phyloP scores from a whole-genome alignment of 2,888 invertebrate species.

The Callimorpha dominula region DNA sequence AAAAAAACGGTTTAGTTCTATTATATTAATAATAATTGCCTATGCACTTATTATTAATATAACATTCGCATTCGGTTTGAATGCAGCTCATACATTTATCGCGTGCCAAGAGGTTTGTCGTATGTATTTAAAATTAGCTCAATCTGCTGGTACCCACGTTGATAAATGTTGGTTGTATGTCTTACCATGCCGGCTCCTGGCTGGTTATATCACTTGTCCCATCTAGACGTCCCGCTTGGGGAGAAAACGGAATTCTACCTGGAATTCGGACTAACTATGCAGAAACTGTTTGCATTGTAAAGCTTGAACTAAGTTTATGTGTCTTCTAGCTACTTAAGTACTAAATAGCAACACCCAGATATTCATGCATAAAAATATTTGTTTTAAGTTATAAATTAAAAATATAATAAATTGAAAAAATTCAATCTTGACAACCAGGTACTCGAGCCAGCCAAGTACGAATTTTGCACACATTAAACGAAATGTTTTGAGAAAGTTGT shows the following conservation, averaged over 20 bases:
- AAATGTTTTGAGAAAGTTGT: conserved; percentile 26
- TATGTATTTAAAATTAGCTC: conserved; percentile 49
- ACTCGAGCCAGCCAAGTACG: no score
- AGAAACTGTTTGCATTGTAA: not conserved
- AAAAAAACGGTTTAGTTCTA: not conserved
- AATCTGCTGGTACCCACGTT: conserved; percentile 31
- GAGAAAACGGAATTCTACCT: not conserved
- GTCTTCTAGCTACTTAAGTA: not conserved
- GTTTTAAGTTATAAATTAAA: no score
- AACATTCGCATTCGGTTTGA: conserved; percentile 3
- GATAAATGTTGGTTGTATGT: conserved; percentile 24
- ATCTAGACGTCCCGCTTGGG: not conserved
- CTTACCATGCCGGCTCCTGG: not conserved
- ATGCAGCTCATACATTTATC: not conserved
- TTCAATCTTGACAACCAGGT: not conserved
- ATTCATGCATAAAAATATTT: not conserved
- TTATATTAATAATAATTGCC: not conserved
- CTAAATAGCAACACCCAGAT: not conserved
- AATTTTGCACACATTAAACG: conserved; percentile 29
- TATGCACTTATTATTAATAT: not conserved
- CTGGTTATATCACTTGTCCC: not conserved
- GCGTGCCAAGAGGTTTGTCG: conserved; percentile 30
- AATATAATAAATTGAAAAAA: no score
- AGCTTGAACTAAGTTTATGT: not conserved
- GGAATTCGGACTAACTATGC: not conserved